Conservation (phyloP, 2,888 invertebrate genomes). For the Nephrotoma flavescens region DNA sequence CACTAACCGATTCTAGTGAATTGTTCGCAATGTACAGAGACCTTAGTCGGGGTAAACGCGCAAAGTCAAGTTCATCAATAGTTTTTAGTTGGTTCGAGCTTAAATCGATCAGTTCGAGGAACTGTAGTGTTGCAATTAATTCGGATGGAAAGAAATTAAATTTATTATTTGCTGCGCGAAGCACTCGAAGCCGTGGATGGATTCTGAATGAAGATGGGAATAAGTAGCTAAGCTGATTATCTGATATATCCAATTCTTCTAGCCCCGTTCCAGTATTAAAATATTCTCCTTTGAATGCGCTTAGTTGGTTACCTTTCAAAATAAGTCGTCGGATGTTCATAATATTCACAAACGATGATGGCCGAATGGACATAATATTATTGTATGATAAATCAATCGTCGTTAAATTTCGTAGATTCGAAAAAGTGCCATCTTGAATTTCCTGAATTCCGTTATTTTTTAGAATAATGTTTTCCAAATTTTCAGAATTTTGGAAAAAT, state of each 20-base stretch:
- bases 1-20: constrained; percentile 63
- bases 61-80: constrained; percentile 73
- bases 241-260: constrained; percentile 63
- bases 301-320: constrained; percentile 61
- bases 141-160: constrained; percentile 78
- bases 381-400: constrained; percentile 66
- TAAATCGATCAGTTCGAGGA: constrained; percentile 60
- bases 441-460: constrained; percentile 61
- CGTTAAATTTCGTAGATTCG: constrained; percentile 58
- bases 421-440: constrained; percentile 61
- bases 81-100: constrained; percentile 61
- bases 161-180: constrained; percentile 59
- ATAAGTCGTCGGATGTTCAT: constrained; percentile 57
- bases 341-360: constrained; percentile 62
- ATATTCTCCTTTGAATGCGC: constrained; percentile 68
- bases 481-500: constrained; percentile 49
- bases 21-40: constrained; percentile 62
- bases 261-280: constrained; percentile 72
- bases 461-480: constrained; percentile 51
- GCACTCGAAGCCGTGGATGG: constrained; percentile 58
- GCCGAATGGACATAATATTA: constrained; percentile 57
- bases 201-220: constrained; percentile 76
- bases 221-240: constrained; percentile 66
- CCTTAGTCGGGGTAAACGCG: constrained; percentile 58
- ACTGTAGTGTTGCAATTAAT: constrained; percentile 61